A percentile compares a stretch with the other conserved stretches of the same genome.
Evolutionary conservation across 2,113 vertebrate genomes (phyloP).

Genomic region (Amphilophus citrinellus): DNA sequence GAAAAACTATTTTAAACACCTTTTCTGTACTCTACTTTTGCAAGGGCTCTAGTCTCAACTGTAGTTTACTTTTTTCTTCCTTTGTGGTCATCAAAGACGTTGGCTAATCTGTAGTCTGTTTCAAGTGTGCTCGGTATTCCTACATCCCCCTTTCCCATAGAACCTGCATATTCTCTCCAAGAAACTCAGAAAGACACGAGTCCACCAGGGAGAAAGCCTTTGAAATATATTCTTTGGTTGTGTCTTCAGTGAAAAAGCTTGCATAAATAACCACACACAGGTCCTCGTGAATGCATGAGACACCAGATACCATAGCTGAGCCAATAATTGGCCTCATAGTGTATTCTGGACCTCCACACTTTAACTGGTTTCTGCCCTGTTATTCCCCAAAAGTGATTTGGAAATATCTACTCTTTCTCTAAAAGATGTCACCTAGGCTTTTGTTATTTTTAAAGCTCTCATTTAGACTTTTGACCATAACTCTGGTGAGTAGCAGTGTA

Average conservation of each 20-base stretch:
- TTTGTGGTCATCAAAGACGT: conserved; percentile 64
- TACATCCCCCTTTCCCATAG: background rate
- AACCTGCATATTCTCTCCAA: conserved; percentile 59
- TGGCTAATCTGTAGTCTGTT: conserved; percentile 62
- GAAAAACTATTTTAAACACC: background rate
- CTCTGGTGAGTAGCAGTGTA: conserved; percentile 37
- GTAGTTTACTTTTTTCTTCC: conserved; percentile 5
- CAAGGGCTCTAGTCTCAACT: background rate
- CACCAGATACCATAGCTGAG: conserved; percentile 40
- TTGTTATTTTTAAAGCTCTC: conserved; percentile 46
- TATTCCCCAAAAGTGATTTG: conserved; percentile 35
- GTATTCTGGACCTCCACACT: conserved; percentile 40
- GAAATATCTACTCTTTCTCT: conserved; percentile 35
- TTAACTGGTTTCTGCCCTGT: conserved; percentile 49
- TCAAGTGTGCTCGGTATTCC: conserved; percentile 53
- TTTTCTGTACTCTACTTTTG: background rate
- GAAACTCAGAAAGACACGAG: conserved; percentile 50
- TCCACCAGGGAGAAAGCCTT: conserved; percentile 58
- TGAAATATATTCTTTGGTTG: conserved; percentile 68
- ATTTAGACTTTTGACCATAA: conserved; percentile 25
- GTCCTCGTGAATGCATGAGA: conserved; percentile 51
- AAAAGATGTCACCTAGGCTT: conserved; percentile 48
- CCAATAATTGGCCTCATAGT: conserved; percentile 52
- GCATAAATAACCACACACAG: conserved; percentile 64
- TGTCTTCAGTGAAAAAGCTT: conserved; percentile 52